Evolutionary conservation across 2,888 invertebrate species (phyloP).

Genomic region (Heteromyza rotundicornis): DNA sequence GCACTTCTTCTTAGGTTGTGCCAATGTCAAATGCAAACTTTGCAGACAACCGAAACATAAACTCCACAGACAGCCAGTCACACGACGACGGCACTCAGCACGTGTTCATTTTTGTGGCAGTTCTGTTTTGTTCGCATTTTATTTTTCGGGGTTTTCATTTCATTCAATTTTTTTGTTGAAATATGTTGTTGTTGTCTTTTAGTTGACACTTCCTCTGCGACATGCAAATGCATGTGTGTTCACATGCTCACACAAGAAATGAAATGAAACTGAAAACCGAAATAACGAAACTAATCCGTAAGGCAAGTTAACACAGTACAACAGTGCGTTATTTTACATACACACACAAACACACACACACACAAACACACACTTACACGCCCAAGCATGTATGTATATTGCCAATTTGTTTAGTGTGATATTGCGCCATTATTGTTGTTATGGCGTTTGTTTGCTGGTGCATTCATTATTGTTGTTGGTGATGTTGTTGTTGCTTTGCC

Average conservation of each 20-base stretch:
- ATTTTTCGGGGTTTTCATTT: too few species aligned
- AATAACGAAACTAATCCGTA: background rate
- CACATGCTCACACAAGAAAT: background rate
- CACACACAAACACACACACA: background rate
- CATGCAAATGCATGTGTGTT: background rate
- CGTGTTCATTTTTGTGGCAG: background rate
- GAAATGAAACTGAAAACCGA: background rate
- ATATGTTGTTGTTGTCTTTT: too few species aligned
- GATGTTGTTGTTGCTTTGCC: background rate
- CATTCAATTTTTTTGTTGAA: too few species aligned
- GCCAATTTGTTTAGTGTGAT: constrained; percentile 1
- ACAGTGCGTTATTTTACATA: background rate
- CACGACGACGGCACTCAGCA: background rate
- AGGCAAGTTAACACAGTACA: background rate
- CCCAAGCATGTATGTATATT: too few species aligned
- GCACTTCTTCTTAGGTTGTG: too few species aligned
- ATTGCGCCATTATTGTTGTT: constrained; percentile 2
- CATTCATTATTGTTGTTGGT: background rate
- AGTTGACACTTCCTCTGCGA: background rate
- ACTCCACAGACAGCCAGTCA: background rate
- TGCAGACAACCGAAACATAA: background rate
- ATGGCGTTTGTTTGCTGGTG: background rate
- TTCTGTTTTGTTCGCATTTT: background rate
- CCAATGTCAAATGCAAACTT: background rate
- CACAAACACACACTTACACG: too few species aligned